Conservation (phyloP, 1,140 invertebrate genomes). For the Trachymyrmex cornetzi region DNA sequence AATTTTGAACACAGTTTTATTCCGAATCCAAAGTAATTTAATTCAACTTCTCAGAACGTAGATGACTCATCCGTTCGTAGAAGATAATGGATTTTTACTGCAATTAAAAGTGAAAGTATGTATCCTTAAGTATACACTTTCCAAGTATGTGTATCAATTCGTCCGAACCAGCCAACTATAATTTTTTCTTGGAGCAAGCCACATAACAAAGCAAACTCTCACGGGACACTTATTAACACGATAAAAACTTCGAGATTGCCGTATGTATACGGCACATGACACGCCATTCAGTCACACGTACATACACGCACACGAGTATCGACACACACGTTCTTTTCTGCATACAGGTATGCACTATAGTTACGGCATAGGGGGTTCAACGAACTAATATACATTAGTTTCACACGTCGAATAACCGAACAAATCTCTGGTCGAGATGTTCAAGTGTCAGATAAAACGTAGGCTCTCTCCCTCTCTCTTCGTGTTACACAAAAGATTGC, state of each 20-base stretch:
- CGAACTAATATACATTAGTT: conserved; percentile 61
- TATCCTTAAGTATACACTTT: not conserved
- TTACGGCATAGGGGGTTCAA: conserved; percentile 42
- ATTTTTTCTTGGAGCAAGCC: not conserved
- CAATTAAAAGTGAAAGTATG: not conserved
- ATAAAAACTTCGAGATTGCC: conserved; percentile 26
- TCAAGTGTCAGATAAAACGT: conserved; percentile 42
- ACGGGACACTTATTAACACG: not conserved
- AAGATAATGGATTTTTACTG: not conserved
- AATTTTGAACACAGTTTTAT: too few species aligned
- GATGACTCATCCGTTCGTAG: not conserved
- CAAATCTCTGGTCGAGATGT: conserved; percentile 46
- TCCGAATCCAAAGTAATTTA: not conserved
- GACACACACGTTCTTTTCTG: not conserved
- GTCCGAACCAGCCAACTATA: not conserved
- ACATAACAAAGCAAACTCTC: conserved; percentile 31
- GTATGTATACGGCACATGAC: conserved; percentile 7
- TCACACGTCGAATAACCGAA: conserved; percentile 48
- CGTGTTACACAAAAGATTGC: conserved; percentile 56
- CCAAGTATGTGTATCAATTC: not conserved
- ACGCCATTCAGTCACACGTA: conserved; percentile 6
- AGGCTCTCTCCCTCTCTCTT: conserved; percentile 5
- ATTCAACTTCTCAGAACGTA: not conserved
- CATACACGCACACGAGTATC: not conserved
- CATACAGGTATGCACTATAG: conserved; percentile 1